A percentile compares a stretch with the other conserved stretches of the same genome.
Evolutionary conservation across 1,140 invertebrate genomes (phyloP).

Genomic region (Reticulitermes speratus): DNA sequence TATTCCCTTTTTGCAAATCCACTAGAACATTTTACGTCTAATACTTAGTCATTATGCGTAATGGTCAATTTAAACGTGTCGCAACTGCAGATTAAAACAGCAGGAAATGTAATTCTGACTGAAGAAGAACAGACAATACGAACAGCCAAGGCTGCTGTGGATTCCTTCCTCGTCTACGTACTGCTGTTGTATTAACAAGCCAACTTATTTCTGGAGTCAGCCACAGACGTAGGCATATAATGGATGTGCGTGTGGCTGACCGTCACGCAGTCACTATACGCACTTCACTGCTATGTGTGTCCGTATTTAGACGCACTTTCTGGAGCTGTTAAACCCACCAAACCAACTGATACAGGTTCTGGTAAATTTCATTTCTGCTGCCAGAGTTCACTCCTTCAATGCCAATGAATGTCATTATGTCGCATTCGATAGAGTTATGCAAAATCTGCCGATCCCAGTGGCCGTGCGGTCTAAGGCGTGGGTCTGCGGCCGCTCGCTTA

Average conservation of each 20-base stretch:
- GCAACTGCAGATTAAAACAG: background rate
- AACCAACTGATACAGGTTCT: background rate
- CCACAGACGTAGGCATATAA: background rate
- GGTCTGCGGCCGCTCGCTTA: too few species aligned
- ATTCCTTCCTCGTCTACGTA: background rate
- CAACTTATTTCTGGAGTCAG: slow-evolving; percentile 15
- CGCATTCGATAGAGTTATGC: too few species aligned
- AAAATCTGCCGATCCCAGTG: too few species aligned
- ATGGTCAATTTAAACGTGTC: background rate
- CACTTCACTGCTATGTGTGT: background rate
- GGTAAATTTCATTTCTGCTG: background rate
- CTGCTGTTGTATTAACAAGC: background rate
- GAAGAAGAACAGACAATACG: background rate
- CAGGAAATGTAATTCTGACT: background rate
- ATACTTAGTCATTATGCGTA: too few species aligned
- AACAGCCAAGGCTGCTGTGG: background rate
- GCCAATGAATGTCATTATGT: too few species aligned
- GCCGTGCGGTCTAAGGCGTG: too few species aligned
- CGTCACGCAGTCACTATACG: background rate
- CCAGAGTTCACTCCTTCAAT: too few species aligned
- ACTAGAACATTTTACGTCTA: too few species aligned
- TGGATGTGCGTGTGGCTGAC: background rate
- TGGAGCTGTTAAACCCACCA: background rate
- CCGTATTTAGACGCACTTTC: slow-evolving; percentile 6
- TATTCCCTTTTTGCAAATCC: too few species aligned